Conservation (phyloP, 2,113 vertebrate genomes). For the Poeciliopsis turrubarensis region DNA sequence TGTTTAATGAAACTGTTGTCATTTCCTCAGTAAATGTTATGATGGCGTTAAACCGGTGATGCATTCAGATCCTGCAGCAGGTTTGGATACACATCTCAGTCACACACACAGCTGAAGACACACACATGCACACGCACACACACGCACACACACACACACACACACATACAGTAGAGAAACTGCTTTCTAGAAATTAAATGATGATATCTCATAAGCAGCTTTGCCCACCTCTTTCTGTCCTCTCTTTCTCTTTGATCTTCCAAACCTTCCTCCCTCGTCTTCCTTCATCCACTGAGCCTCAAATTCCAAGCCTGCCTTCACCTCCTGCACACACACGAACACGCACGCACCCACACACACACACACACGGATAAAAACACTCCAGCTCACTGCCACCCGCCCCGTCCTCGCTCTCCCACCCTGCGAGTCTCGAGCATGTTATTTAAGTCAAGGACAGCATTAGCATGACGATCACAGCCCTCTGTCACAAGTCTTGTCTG, state of each 20-base stretch:
- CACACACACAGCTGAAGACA: background rate
- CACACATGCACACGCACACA: background rate
- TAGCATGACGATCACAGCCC: conserved; percentile 73
- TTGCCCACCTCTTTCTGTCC: conserved; percentile 58
- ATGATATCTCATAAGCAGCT: conserved; percentile 62
- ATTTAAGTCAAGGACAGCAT: conserved; percentile 74
- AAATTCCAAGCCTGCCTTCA: conserved; percentile 36
- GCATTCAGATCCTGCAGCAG: conserved; percentile 5
- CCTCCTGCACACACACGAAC: background rate
- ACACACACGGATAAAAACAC: background rate
- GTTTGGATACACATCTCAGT: background rate
- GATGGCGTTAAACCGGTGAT: background rate
- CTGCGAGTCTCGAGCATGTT: conserved; percentile 43
- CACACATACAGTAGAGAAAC: conserved; percentile 21
- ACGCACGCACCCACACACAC: background rate
- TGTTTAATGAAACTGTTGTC: background rate
- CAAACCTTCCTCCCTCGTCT: conserved; percentile 25
- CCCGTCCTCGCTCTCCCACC: conserved; percentile 4
- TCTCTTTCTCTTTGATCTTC: conserved; percentile 59
- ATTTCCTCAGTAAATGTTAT: background rate
- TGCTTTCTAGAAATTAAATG: conserved; percentile 47
- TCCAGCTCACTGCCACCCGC: background rate
- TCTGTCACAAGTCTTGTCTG: conserved; percentile 53
- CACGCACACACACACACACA: background rate
- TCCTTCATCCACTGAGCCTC: conserved; percentile 47